Percentiles rank a stretch among this genome's conserved stretches.
These are phyloP conservation scores for Tenebrio molitor DNA, from an alignment of 1,140 invertebrate genomes.

Conservation along the genomic window DNA sequence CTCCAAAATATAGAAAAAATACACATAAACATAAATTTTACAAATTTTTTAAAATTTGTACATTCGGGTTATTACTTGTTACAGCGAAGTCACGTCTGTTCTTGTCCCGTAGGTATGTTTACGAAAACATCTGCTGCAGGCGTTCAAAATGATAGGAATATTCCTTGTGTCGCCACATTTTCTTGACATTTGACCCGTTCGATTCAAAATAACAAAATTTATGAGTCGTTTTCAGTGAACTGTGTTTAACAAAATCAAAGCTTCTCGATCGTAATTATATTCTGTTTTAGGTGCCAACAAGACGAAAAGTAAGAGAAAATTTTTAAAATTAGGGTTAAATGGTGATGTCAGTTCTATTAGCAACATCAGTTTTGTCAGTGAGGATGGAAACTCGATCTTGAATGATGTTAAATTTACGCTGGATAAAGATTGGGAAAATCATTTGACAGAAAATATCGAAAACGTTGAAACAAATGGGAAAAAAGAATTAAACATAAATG, in stretches of 20 bases:
- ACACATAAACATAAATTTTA: no score
- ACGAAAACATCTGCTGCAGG: no score
- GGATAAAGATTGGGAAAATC: constrained; percentile 42
- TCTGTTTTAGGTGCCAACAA: constrained; percentile 13
- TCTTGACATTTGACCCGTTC: no score
- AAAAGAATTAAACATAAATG: constrained; percentile 2
- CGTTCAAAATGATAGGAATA: no score
- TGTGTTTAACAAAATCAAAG: no score
- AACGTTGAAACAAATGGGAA: background rate
- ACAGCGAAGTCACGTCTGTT: no score
- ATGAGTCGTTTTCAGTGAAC: constrained; percentile 15
- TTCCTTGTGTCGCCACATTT: no score
- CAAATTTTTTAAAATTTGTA: no score
- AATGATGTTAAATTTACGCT: constrained; percentile 43
- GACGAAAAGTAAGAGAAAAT: constrained; percentile 39
- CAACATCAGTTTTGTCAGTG: constrained; percentile 48
- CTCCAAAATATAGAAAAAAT: no score
- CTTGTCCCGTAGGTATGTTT: no score
- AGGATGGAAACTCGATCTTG: constrained; percentile 44
- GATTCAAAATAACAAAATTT: constrained; percentile 15
- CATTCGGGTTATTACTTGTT: no score
- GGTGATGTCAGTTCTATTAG: constrained; percentile 46
- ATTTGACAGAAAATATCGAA: constrained; percentile 40
- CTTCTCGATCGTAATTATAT: background rate
- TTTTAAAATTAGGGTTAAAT: constrained; percentile 50